Conservation (phyloP, 2,113 vertebrate species). For the Tichodroma muraria region DNA sequence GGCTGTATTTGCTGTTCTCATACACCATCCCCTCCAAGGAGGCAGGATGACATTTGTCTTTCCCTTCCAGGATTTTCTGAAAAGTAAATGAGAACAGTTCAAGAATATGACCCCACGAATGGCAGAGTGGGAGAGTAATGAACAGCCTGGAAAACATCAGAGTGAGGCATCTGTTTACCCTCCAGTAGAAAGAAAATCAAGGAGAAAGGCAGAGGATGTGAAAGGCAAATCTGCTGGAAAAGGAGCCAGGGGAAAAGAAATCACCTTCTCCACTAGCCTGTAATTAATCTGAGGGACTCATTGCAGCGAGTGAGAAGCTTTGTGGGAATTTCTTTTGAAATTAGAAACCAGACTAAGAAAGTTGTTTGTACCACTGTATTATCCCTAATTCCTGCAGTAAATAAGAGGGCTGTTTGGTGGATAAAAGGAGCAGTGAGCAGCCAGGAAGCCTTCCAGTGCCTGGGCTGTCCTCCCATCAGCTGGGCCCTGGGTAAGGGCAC, state of each 20-base stretch:
- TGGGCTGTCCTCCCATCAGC: neutral
- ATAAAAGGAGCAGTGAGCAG: neutral
- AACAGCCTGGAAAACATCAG: neutral
- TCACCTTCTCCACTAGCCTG: neutral
- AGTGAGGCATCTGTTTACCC: neutral
- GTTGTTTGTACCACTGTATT: neutral
- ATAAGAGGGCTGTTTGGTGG: neutral
- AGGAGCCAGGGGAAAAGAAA: neutral
- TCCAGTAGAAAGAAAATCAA: neutral
- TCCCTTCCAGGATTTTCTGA: conserved; percentile 16
- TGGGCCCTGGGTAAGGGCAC: neutral
- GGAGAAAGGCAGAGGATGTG: neutral
- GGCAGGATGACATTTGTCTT: neutral
- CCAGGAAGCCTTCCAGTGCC: neutral
- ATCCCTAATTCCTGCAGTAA: neutral
- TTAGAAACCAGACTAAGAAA: neutral
- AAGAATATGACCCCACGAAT: neutral
- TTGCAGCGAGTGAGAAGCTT: fast-evolving
- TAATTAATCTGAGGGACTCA: neutral
- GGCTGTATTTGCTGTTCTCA: neutral
- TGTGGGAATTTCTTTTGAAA: neutral
- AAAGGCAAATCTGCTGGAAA: conserved; percentile 38
- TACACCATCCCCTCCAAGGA: neutral
- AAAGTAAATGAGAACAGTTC: conserved; percentile 13
- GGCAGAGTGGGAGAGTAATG: neutral